phyloP scores from a whole-genome alignment of 1,140 invertebrate species.

The Drosophila lacteicornis region DNA sequence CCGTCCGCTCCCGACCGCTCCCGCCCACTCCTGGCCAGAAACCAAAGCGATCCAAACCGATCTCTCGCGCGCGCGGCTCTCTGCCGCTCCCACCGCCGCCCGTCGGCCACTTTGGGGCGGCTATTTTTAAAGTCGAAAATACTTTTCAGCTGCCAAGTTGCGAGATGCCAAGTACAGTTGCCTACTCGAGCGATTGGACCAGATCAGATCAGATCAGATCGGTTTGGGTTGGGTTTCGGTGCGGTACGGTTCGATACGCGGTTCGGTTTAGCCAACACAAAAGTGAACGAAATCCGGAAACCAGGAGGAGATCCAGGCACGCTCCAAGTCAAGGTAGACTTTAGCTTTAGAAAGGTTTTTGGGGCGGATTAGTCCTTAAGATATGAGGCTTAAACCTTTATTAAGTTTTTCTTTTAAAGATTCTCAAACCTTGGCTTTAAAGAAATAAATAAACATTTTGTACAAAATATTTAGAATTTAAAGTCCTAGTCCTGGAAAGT shows the following conservation, averaged over 20 bases:
- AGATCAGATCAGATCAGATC: constrained; percentile 23
- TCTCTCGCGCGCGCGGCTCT: constrained; percentile 28
- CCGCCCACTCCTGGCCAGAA: constrained; percentile 34
- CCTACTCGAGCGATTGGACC: constrained; percentile 46
- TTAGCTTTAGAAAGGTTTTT: not conserved
- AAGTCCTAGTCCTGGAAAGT: not conserved
- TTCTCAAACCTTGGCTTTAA: not conserved
- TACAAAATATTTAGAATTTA: no score
- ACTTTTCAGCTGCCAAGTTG: constrained; percentile 74
- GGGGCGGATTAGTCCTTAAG: no score
- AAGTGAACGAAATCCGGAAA: not conserved
- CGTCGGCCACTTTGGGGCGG: constrained; percentile 49
- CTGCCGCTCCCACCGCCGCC: constrained; percentile 17
- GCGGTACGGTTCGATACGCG: not conserved
- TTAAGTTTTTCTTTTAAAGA: not conserved
- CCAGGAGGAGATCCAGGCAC: not conserved
- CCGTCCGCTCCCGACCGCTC: not conserved
- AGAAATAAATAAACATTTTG: not conserved
- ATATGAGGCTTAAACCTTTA: not conserved
- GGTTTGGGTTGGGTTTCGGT: constrained; percentile 19
- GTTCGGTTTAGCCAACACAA: not conserved
- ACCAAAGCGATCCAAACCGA: constrained; percentile 46
- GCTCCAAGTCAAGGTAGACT: not conserved
- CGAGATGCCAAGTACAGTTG: constrained; percentile 69
- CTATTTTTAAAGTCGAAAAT: constrained; percentile 79